Evolutionary conservation across 2,888 invertebrate genomes (phyloP), one percentile per base, ranked within the genome.

Genomic region (Plebejus argus): DNA sequence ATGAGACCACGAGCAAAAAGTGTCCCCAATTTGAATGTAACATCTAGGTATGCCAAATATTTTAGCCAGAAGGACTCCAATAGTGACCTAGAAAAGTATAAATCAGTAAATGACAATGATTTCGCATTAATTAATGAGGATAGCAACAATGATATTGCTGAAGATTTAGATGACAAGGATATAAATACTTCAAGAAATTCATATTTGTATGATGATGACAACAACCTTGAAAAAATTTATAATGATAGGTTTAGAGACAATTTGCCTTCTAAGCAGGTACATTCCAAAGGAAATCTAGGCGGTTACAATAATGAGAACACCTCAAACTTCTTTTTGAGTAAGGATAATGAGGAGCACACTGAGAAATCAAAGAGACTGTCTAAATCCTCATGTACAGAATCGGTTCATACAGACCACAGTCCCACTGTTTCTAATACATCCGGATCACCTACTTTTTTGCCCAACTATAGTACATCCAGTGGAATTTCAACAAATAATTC

Each of bases 31-130:
- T 84, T 95, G 15, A 92, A 93, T 83, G 89, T 91, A 0, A 93
- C 91, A 77, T 94, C 93, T 66, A 89, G 90, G 81, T 94, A 94
- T 87, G 94, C 94, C 28, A 94, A 94, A 83, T 94, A 93, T 85
- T 94, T 94, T 81, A 93, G 93, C 82, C 90, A 93, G 86, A 89
- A 91, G 85, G 92, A 93, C 84, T 86, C 86, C 33, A 71, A 86
- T 20, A 93, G 92, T 83, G 88, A 91, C 77, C 86, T 85, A 78
- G 88, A 90, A 15, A 84, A 82, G 79, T 85, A 87, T 76, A 84
- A 83, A 61, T 79, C 83, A 20, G 39, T 84, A 10, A 83, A 85
- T 56, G 86, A 87, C 71, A 80, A 23, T 56, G 53, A 78, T 53
- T 77, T 78, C 33, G 28, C 71, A 45, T 79, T 77, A 8, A 79